Evolutionary conservation across 2,888 invertebrate genomes (phyloP), one percentile per base, ranked within the genome.

Genomic region (Sisyra terminalis): DNA sequence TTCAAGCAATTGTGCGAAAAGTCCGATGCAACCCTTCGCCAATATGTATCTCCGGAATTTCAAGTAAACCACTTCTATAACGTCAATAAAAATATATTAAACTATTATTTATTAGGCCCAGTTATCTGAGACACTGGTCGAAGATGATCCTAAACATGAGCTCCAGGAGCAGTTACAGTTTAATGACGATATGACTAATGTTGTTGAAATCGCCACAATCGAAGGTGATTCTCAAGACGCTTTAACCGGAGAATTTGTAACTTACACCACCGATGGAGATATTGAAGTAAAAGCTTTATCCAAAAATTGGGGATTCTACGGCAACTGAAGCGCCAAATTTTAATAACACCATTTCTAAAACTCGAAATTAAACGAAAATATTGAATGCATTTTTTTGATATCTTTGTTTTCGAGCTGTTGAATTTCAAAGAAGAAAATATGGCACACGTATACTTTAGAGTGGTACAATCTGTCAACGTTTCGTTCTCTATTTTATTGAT

Each of bases 1-100:
- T 68, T 69, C 48, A 66, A 65, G 50, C 62, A 66, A 48, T 58
- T 61, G 49, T 66, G 66, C 48, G 65, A 65, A 53, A 63, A 61
- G 50, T 64, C 66, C 1, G 65, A 66, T 47, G 52, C 51, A 38
- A 63, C 60, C 37, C 52, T 67, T 31, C 54, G 59, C 31, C 56
- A 59, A 44, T 65, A 61, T 46, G 47, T 61, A 13, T 59, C 57
- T 38, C 52, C 57, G 13, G 63, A 64, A 50, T 65, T 64, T 54
- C 64, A 64, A 55, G 63, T 64, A 56, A 46, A 18, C 34, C 39
- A 29, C 29, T 7, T 29, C 29, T 29, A 8, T n/a, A n/a, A n/a
- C n/a, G n/a, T n/a, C n/a, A n/a, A n/a, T n/a, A n/a, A n/a, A n/a
- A n/a, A n/a, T 24, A 30, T 36, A 13, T 11, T 17, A 29, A 37